Evolutionary conservation across 2,888 invertebrate genomes (phyloP), one percentile per base, ranked within the genome.

Genomic region (Lasioglossum oenotherae): DNA sequence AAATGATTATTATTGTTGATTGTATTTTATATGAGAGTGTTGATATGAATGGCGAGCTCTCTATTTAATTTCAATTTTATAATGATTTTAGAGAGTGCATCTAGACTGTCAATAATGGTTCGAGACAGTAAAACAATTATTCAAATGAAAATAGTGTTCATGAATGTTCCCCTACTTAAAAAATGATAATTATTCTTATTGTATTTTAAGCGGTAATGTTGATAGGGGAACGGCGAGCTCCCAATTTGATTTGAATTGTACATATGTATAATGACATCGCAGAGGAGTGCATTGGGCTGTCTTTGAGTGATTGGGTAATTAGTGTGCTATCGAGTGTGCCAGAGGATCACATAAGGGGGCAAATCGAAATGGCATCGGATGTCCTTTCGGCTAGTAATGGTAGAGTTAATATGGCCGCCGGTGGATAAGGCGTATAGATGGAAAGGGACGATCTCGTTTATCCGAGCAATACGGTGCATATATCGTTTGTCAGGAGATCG

Each of bases 401-500:
- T 35, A 38, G 46, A 76, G 84, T 75, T 85, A 85, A 80, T 71
- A 71, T 84, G 76, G 31, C 12, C 31, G 53, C 19, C 71, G 80
- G 64, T 76, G 75, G 80, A 57, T 64, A 76, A 84, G 84, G 64
- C 23, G 31, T 67, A 57, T n/a, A 57, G 80, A 69, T 81, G 85
- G 71, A 85, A 79, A 79, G 82, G 82, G 76, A 86, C 57, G 75
- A 78, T 82, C 82, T 82, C 82, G 82, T 86, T 86, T 74, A 78
- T 78, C 75, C 78, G 46, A 35, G 74, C 80, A 77, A 77, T 74
- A 79, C 85, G 79, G 82, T 69, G 86, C 86, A 82, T 86, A 79
- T 85, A 86, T 82, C 85, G 86, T 85, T 81, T 82, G 82, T 82
- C 82, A 74, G 78, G 75, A 53, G 79, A 86, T 86, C 82, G 79